phyloP scores from a whole-genome alignment of 1,140 invertebrate genomes.

The Dolichoris vasculosae region DNA sequence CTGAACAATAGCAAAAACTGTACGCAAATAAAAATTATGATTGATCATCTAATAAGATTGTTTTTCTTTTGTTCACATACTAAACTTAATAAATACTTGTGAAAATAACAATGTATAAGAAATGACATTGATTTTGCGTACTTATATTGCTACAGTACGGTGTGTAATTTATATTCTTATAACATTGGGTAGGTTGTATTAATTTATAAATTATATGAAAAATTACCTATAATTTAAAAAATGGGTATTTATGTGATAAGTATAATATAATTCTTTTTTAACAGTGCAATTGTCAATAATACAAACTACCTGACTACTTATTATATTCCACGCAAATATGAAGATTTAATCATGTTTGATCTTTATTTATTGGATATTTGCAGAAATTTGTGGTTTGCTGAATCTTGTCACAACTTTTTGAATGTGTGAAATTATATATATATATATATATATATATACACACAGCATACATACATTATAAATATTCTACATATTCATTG shows the following conservation, averaged over 20 bases:
- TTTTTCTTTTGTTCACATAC: constrained; percentile 23
- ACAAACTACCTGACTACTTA: constrained; percentile 60
- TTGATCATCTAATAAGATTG: constrained; percentile 22
- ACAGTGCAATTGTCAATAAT: constrained; percentile 34
- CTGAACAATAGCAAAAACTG: constrained; percentile 66
- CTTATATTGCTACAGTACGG: constrained; percentile 60
- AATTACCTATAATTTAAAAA: neutral
- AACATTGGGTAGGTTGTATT: constrained; percentile 60
- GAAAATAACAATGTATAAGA: constrained; percentile 30
- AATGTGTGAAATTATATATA: constrained; percentile 71
- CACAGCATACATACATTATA: constrained; percentile 26
- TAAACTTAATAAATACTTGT: constrained; percentile 34
- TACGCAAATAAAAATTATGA: constrained; percentile 55
- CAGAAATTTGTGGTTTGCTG: constrained; percentile 75
- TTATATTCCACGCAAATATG: constrained; percentile 69
- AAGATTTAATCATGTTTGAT: constrained; percentile 73
- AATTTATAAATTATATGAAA: constrained; percentile 49
- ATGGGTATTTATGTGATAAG: constrained; percentile 7
- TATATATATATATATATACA: constrained; percentile 49
- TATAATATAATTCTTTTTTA: neutral
- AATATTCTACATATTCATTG: constrained; percentile 65
- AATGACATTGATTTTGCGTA: constrained; percentile 55
- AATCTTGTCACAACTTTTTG: constrained; percentile 75
- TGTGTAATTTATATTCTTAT: constrained; percentile 64
- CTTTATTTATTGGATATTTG: constrained; percentile 73